Conservation (phyloP, 2,797 vertebrate genomes). For the Sternarchorhynchus goeldii region DNA sequence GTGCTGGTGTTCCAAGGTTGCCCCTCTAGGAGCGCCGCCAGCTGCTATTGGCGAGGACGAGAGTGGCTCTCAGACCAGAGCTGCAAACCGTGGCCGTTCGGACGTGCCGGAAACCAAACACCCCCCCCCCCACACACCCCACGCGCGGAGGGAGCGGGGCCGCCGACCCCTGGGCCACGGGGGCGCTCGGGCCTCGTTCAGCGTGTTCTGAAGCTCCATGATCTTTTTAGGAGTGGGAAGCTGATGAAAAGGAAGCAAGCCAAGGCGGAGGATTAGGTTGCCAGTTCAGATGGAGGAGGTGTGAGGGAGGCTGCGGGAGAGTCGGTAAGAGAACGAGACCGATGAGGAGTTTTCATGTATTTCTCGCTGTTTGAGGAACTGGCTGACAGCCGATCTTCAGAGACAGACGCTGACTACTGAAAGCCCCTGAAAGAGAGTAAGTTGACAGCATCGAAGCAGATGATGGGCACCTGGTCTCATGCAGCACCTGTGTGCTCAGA, state of each 20-base stretch:
- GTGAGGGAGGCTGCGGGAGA: slow-evolving; percentile 9
- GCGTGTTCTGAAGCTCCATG: slow-evolving; percentile 44
- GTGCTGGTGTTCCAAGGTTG: slow-evolving; percentile 26
- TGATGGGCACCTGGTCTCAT: background rate
- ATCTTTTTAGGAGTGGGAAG: slow-evolving; percentile 38
- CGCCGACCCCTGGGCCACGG: slow-evolving; percentile 43
- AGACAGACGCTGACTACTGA: background rate
- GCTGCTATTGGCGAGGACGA: slow-evolving; percentile 33
- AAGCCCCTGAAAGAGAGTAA: background rate
- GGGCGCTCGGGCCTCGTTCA: slow-evolving; percentile 36
- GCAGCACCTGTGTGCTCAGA: slow-evolving; percentile 22
- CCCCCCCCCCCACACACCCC: slow-evolving; percentile 50
- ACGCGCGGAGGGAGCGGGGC: slow-evolving; percentile 36
- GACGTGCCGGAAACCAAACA: slow-evolving; percentile 8
- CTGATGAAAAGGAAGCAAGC: slow-evolving; percentile 42
- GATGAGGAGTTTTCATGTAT: background rate
- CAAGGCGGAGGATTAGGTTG: slow-evolving; percentile 25
- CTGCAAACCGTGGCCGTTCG: slow-evolving; percentile 17
- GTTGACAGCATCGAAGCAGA: slow-evolving; percentile 9
- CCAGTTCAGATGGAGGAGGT: slow-evolving; percentile 17
- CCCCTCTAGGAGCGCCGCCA: slow-evolving; percentile 42
- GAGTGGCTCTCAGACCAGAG: slow-evolving; percentile 36
- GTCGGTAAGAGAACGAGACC: slow-evolving; percentile 5
- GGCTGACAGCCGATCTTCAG: background rate
- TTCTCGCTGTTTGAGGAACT: background rate